Evolutionary conservation across 2,797 vertebrate species (phyloP), one percentile per base, ranked within the genome.

Genomic region (Sebastes paucispinis): DNA sequence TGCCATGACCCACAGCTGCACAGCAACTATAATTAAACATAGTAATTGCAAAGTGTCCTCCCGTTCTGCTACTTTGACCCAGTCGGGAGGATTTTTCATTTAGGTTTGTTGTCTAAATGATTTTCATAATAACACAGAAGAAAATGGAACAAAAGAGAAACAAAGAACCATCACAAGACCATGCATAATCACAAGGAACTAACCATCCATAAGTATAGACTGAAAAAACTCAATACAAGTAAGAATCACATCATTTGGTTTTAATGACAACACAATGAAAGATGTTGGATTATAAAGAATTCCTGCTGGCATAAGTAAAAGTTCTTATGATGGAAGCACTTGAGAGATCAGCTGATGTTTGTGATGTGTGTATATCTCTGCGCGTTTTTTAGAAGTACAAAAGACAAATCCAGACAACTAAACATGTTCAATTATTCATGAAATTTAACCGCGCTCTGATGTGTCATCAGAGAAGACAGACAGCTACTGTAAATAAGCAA

Each of bases 361-460:
- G n/a, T 79, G 18, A 73, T 79, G 64, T 36, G 25, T 66, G 13
- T 31, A 10, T 57, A 5, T 69, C 4, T 54, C 47, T 50, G 50
- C 10, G 5, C 32, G 14, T 50, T 63, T 63, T 82, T 82, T 20
- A 24, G 20, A 73, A 74, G 22, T 60, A 73, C 52, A 83, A 76
- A 83, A 83, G 50, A 74, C 69, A 75, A 77, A 85, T 76, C 11
- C 16, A 63, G 58, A 83, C 59, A 57, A 73, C 75, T 75, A 36
- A 76, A 80, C 31, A 43, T 59, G 29, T 77, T 89, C 68, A 83
- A 70, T 92, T 90, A 84, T 88, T 87, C 70, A 88, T 85, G 59
- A 20, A 25, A 69, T 64, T 68, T 74, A 69, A 75, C 59, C 29
- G 2, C 63, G 64, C 55, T 85, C 76, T 70, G 83, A 77, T 68